A percentile compares a stretch with the other conserved stretches of the same genome.
These are phyloP conservation scores for Neoascia interrupta DNA, from an alignment of 2,888 invertebrate genomes.

Conservation along the genomic window DNA sequence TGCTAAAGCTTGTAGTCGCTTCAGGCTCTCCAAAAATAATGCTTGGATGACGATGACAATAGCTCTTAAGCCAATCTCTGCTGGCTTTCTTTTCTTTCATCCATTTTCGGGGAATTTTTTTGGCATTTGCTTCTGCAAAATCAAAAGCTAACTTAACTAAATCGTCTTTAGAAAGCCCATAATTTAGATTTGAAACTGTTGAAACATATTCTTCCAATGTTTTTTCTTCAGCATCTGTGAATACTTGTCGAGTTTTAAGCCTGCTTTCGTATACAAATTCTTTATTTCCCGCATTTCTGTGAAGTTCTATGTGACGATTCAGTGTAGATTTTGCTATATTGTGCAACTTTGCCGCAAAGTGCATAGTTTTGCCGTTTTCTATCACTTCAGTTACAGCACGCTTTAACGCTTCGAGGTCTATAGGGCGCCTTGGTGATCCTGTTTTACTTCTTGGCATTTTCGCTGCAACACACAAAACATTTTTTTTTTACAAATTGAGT, in stretches of 20 bases:
- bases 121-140: background rate
- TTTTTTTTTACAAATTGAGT: no score
- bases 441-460: no score
- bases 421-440: no score
- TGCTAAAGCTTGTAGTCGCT: no score
- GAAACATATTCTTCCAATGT: no score
- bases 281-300: background rate
- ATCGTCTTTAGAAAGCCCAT: background rate
- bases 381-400: background rate
- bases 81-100: background rate
- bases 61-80: slow-evolving; percentile 8
- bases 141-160: slow-evolving; percentile 5
- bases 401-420: no score
- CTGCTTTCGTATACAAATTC: slow-evolving; percentile 1
- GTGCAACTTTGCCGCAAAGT: background rate
- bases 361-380: background rate
- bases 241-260: slow-evolving; percentile 3
- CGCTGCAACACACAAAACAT: no score
- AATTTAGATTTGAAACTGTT: no score
- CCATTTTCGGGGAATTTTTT: slow-evolving; percentile 5
- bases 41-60: background rate
- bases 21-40: slow-evolving; percentile 2
- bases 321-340: slow-evolving; percentile 5
- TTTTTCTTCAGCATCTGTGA: slow-evolving; percentile 1
- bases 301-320: background rate